phyloP scores from a whole-genome alignment of 2,797 vertebrate species.

The Amblyopsis hoosieri region DNA sequence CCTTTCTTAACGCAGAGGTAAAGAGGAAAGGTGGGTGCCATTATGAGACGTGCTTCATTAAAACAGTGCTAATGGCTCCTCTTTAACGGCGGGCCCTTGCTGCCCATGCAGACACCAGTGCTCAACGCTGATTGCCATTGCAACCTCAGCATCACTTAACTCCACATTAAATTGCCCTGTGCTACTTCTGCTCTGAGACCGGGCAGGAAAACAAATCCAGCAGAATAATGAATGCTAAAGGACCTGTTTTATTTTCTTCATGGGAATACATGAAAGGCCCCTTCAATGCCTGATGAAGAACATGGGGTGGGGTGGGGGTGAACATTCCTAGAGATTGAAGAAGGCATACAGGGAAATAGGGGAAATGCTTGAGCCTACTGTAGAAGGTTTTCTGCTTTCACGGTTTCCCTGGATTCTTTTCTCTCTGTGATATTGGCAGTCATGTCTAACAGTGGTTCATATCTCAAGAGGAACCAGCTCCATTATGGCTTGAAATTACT shows the following conservation, averaged over 20 bases:
- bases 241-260: slow-evolving; percentile 57
- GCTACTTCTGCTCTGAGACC: slow-evolving; percentile 62
- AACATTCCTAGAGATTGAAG: slow-evolving; percentile 20
- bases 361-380: slow-evolving; percentile 23
- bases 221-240: slow-evolving; percentile 73
- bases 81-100: slow-evolving; percentile 60
- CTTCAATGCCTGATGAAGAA: slow-evolving; percentile 37
- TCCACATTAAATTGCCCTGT: slow-evolving; percentile 67
- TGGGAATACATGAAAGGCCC: slow-evolving; percentile 55
- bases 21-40: slow-evolving; percentile 67
- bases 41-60: slow-evolving; percentile 74
- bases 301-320: slow-evolving; percentile 21
- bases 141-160: slow-evolving; percentile 77
- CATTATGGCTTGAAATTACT: slow-evolving; percentile 16
- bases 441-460: slow-evolving; percentile 10
- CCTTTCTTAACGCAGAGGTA: slow-evolving; percentile 58
- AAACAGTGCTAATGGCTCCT: slow-evolving; percentile 72
- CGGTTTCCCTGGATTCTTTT: slow-evolving; percentile 14
- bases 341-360: slow-evolving; percentile 27
- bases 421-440: slow-evolving; percentile 8
- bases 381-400: slow-evolving; percentile 15
- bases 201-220: slow-evolving; percentile 56
- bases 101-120: slow-evolving; percentile 68
- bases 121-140: slow-evolving; percentile 66
- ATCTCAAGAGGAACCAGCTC: slow-evolving; percentile 6